These are phyloP conservation scores for Scaptomyza flava DNA, from an alignment of 2,888 invertebrate genomes.

Conservation along the genomic window DNA sequence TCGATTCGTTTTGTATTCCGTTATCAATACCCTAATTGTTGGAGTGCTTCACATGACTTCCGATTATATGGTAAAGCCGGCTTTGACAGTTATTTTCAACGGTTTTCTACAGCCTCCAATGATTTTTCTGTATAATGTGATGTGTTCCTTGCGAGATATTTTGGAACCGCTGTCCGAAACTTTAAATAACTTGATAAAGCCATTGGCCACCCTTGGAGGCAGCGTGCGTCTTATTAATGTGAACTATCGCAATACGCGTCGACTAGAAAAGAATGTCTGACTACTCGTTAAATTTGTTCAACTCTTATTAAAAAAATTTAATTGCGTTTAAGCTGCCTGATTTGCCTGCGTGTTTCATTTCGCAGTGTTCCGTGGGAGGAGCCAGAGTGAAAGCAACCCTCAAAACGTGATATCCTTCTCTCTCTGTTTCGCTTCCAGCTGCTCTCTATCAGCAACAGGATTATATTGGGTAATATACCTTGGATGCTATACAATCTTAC, in stretches of 20 bases:
- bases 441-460: conserved; percentile 31
- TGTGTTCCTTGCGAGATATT: conserved; percentile 87
- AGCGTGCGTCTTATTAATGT: conserved; percentile 78
- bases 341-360: conserved; percentile 27
- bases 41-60: conserved; percentile 87
- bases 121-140: conserved; percentile 87
- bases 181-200: conserved; percentile 84
- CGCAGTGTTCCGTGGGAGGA: conserved; percentile 52
- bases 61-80: conserved; percentile 89
- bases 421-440: conserved; percentile 10
- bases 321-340: neutral
- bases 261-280: conserved; percentile 63
- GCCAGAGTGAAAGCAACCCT: conserved; percentile 42
- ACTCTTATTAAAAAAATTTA: neutral
- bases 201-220: conserved; percentile 72
- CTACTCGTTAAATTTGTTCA: conserved; percentile 19
- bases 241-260: conserved; percentile 71
- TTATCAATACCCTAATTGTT: conserved; percentile 87
- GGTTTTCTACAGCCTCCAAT: conserved; percentile 88
- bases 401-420: neutral
- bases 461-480: conserved; percentile 37
- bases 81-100: conserved; percentile 87
- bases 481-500: conserved; percentile 56
- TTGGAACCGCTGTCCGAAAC: conserved; percentile 87
- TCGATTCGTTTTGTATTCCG: conserved; percentile 86